A percentile compares a stretch with the other conserved stretches of the same genome.
These are phyloP conservation scores for Drosophila suboccidentalis DNA, from an alignment of 2,888 invertebrate species.

Conservation along the genomic window DNA sequence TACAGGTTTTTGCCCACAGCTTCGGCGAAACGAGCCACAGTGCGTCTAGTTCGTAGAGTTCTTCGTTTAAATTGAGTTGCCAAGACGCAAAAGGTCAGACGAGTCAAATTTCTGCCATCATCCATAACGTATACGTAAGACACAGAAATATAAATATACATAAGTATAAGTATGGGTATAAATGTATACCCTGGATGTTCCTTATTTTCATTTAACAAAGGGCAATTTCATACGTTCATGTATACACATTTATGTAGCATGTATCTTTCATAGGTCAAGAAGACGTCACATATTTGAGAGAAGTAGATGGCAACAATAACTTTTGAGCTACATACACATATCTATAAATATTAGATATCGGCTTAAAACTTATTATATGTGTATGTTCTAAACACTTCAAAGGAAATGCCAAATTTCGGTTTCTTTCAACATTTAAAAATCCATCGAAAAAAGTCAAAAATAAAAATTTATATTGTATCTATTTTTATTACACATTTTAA, in stretches of 20 bases:
- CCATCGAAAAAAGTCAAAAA: too few relatives aligned
- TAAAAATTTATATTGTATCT: too few relatives aligned
- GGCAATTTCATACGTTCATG: background rate
- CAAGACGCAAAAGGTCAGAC: slow-evolving; percentile 43
- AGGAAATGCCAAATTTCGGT: too few relatives aligned
- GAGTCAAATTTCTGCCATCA: slow-evolving; percentile 45
- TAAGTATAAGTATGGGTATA: background rate
- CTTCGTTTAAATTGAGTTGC: slow-evolving; percentile 25
- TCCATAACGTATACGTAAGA: background rate
- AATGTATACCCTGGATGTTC: slow-evolving; percentile 30
- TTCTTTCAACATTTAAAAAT: too few relatives aligned
- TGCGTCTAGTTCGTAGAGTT: background rate
- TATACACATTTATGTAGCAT: background rate
- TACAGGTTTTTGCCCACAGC: too few relatives aligned
- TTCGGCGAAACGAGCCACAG: too few relatives aligned
- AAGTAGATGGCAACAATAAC: too few relatives aligned
- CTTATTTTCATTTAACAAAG: slow-evolving; percentile 31
- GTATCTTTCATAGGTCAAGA: slow-evolving; percentile 10
- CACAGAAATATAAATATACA: background rate
- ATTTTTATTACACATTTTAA: too few relatives aligned
- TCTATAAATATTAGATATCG: too few relatives aligned
- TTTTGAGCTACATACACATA: too few relatives aligned
- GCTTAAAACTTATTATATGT: too few relatives aligned
- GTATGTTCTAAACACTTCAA: too few relatives aligned
- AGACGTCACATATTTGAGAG: slow-evolving; percentile 3